phyloP scores from a whole-genome alignment of 2,113 vertebrate genomes.

The Naja naja region DNA sequence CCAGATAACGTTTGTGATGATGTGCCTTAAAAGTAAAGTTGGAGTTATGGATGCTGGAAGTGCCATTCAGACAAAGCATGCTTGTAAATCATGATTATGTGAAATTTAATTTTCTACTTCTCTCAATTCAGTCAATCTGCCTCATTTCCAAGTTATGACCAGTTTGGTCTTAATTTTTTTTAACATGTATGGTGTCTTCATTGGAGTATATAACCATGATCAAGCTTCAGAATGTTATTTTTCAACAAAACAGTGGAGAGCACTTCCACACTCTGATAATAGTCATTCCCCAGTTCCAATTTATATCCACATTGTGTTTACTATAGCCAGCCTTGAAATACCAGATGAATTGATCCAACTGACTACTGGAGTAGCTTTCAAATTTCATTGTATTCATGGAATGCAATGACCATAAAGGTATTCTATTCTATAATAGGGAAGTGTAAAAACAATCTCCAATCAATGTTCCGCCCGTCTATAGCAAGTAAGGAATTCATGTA shows the following conservation, averaged over 20 bases:
- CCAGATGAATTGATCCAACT: neutral
- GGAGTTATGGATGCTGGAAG: neutral
- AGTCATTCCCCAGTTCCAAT: neutral
- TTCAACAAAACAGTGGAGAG: neutral
- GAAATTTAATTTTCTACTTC: neutral
- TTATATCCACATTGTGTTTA: neutral
- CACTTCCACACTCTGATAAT: neutral
- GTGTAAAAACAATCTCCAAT: neutral
- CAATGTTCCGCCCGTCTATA: neutral
- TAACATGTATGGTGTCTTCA: neutral
- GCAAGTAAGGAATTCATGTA: neutral
- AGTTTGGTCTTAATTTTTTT: neutral
- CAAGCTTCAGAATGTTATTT: neutral
- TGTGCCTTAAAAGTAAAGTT: neutral
- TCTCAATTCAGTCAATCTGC: neutral
- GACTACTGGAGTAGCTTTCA: neutral
- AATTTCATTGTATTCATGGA: too few species aligned
- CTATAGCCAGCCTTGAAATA: neutral
- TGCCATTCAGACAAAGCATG: neutral
- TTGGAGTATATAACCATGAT: neutral
- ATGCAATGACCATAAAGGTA: too few species aligned
- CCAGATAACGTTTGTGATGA: neutral
- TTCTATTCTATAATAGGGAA: neutral
- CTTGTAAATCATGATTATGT: neutral
- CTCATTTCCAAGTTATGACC: neutral